These are phyloP conservation scores for Alloscopus bannaensis DNA, from an alignment of 2,888 invertebrate genomes.

Conservation along the genomic window DNA sequence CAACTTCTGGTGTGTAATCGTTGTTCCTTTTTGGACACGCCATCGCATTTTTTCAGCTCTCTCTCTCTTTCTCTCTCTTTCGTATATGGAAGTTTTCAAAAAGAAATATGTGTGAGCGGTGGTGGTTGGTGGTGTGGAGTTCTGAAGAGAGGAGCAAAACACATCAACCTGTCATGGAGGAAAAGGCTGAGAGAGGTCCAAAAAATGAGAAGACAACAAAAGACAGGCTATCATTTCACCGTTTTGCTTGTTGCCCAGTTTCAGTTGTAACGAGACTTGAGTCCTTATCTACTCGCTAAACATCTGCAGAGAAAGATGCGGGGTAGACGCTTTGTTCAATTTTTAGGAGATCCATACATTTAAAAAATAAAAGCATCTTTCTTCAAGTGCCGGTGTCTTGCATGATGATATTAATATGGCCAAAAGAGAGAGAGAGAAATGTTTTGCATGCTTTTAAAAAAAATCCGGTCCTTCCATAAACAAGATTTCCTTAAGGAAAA, in stretches of 20 bases:
- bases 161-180: conserved; percentile 42
- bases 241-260: conserved; percentile 3
- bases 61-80: conserved; percentile 24
- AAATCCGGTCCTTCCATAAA: conserved; percentile 31
- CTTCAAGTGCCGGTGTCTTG: neutral
- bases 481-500: conserved; percentile 42
- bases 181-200: conserved; percentile 33
- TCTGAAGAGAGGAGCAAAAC: conserved; percentile 11
- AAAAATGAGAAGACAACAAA: conserved; percentile 34
- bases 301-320: too few relatives aligned
- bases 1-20: conserved; percentile 38
- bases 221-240: conserved; percentile 61
- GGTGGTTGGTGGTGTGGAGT: too few relatives aligned
- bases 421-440: conserved; percentile 12
- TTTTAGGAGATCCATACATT: neutral
- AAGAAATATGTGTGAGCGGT: conserved; percentile 8
- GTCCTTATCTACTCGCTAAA: too few relatives aligned
- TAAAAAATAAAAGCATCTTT: too few relatives aligned
- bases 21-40: conserved; percentile 50
- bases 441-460: conserved; percentile 20
- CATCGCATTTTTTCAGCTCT: conserved; percentile 31
- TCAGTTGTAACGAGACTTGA: too few relatives aligned
- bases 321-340: conserved; percentile 2
- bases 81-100: conserved; percentile 39
- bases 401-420: neutral